These are phyloP conservation scores for Coracopsis vasa DNA, from an alignment of 2,113 vertebrate genomes.

Conservation along the genomic window DNA sequence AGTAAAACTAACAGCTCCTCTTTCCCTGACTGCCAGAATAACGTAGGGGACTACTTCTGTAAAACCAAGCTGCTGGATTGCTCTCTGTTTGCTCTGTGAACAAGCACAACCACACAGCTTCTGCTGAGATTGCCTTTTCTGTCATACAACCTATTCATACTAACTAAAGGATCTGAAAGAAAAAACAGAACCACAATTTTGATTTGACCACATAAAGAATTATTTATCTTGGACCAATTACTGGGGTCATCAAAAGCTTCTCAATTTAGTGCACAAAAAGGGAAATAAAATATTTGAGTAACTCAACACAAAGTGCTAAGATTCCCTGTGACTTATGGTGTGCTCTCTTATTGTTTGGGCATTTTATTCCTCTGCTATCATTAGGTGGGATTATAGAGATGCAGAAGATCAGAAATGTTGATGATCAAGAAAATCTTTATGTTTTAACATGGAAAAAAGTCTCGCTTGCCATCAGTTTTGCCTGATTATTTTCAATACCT, in stretches of 20 bases:
- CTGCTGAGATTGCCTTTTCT: not conserved
- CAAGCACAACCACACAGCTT: not conserved
- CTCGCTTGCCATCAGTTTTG: not conserved
- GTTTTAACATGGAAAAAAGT: not conserved
- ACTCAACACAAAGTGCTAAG: not conserved
- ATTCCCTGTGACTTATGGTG: not conserved
- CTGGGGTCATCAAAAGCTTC: not conserved
- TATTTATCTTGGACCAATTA: not conserved
- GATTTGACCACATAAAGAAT: not conserved
- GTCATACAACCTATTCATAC: not conserved
- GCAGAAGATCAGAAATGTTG: not conserved
- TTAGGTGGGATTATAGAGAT: not conserved
- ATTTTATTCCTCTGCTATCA: not conserved
- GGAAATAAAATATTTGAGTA: not conserved
- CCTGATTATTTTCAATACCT: not conserved
- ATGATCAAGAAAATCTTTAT: not conserved
- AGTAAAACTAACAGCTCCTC: slow-evolving; percentile 43
- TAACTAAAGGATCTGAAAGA: not conserved
- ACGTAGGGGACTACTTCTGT: not conserved
- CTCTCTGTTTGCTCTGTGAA: not conserved
- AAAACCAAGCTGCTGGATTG: not conserved
- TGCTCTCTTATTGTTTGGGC: not conserved
- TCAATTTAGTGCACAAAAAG: not conserved
- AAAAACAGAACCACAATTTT: not conserved
- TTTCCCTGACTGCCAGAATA: not conserved